Conservation (phyloP, 2,888 invertebrate species). For the Halocaridina rubra region DNA sequence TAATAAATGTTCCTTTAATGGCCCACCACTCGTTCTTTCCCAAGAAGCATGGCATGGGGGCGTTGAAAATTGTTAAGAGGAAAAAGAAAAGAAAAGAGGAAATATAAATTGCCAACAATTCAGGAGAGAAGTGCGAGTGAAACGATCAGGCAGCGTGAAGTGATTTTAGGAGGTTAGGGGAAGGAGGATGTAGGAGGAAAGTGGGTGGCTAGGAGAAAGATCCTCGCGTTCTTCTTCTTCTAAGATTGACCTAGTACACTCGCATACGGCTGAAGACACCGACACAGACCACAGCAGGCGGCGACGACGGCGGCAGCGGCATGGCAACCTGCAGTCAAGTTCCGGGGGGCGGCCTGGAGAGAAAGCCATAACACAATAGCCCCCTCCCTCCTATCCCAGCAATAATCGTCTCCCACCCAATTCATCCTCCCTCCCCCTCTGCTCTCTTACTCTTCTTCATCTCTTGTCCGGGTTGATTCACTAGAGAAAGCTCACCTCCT, state of each 20-base stretch:
- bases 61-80: neutral
- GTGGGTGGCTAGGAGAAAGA: neutral
- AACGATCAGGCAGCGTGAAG: no score
- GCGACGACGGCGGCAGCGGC: neutral
- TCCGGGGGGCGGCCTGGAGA: neutral
- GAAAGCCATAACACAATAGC: neutral
- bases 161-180: no score
- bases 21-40: neutral
- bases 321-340: neutral
- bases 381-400: neutral
- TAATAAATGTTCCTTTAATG: neutral
- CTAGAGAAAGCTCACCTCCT: neutral
- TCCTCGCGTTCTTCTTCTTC: neutral
- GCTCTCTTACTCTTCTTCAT: neutral
- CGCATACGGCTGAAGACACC: neutral
- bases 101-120: neutral
- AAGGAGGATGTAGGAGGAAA: neutral
- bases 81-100: neutral
- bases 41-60: no score
- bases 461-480: neutral
- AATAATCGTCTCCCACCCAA: neutral
- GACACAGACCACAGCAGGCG: neutral
- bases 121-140: neutral
- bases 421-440: neutral
- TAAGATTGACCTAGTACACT: neutral